Base-by-base conservation (phyloP, 1,140 invertebrate species). In the Anastrepha ludens region DNA sequence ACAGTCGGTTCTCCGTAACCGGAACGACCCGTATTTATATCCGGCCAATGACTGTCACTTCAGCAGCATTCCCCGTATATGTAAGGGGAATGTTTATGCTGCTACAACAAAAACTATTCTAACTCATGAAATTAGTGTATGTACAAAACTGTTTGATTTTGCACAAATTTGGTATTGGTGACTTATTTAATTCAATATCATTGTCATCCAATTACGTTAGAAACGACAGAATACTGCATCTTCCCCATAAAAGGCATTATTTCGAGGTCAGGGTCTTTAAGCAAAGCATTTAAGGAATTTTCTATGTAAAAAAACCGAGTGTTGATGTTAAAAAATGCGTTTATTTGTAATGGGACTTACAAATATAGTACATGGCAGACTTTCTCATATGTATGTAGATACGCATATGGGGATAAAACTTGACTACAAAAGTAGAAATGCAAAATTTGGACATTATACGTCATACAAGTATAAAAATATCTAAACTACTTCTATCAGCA, bases 241-340 rank as follows among this genome's bases (percentile, higher is more conserved):
- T 9, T 50, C 9, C 74, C 74, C 74, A 39, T 81, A 81, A 81
- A 81, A 3, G 74, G 74, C 3, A 55, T 1, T 47, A 9, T 20
- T 7, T 55, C 74, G 74, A 81, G 74, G 47, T 81, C 47, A 81
- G 70, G 41, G 70, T 47, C 44, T 39, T 29, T 55, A 20, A 7
- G 44, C 60, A 81, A 81, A 11, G 20, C 74, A 55, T 81, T 81
- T 81, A 81, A 81, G 74, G 74, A 81, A 81, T 81, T 81, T 50
- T 55, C 17, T 29, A 29, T 81, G 47, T 55, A 17, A 70, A 70
- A 70, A 29, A 65, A n/a, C n/a, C 29, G 29, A 29, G 29, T 29
- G 29, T 44, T 70, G 13, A 15, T 44, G n/a, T 3, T 44, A 58
- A 47, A 44, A 44, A 81, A 13, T 81, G 15, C 20, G 7, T 81